These are phyloP conservation scores for Torymus auratus DNA, from an alignment of 2,888 invertebrate species.

Conservation along the genomic window DNA sequence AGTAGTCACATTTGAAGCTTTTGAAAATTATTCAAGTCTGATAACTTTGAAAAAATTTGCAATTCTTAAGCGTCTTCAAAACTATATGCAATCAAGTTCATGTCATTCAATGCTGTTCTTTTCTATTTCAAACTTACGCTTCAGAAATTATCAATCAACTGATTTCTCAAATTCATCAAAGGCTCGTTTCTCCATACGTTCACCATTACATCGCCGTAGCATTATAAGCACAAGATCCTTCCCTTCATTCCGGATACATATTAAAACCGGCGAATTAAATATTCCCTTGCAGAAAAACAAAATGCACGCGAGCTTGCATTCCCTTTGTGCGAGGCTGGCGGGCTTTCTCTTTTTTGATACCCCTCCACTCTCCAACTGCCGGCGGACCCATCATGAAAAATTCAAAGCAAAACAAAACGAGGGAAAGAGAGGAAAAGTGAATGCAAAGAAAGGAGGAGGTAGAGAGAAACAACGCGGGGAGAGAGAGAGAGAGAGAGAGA, in stretches of 20 bases:
- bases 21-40: too few relatives aligned
- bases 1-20: too few relatives aligned
- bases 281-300: slow-evolving; percentile 27
- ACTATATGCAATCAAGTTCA: too few relatives aligned
- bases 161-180: too few relatives aligned
- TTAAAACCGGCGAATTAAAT: slow-evolving; percentile 39
- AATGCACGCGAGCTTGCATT: background rate
- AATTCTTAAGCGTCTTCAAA: too few relatives aligned
- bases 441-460: slow-evolving; percentile 19
- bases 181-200: too few relatives aligned
- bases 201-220: too few relatives aligned
- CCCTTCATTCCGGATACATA: slow-evolving; percentile 1
- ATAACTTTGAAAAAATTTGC: too few relatives aligned
- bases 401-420: slow-evolving; percentile 53
- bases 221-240: too few relatives aligned
- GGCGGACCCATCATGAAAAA: slow-evolving; percentile 47
- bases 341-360: slow-evolving; percentile 11
- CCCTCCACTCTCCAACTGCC: background rate
- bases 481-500: slow-evolving; percentile 15
- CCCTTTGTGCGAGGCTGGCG: slow-evolving; percentile 12
- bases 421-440: slow-evolving; percentile 2
- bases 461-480: slow-evolving; percentile 14
- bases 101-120: too few relatives aligned
- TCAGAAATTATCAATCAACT: too few relatives aligned
- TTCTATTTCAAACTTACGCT: too few relatives aligned